Conservation (phyloP, 2,888 invertebrate genomes). For the Philhelius pedissequus region DNA sequence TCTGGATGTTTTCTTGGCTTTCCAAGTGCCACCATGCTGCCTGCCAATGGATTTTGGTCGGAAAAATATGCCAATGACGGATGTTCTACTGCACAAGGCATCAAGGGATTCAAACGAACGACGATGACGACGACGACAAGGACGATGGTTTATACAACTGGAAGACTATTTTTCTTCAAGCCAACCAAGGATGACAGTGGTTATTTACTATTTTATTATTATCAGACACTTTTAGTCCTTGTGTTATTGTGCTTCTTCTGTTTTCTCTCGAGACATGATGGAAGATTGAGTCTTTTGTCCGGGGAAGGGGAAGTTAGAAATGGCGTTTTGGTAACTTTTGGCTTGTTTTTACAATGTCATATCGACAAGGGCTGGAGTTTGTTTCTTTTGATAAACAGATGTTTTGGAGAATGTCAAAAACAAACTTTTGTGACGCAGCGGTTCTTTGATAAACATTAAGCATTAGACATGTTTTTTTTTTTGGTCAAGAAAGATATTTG, state of each 20-base stretch:
- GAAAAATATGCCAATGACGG: conserved; percentile 56
- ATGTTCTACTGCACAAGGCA: conserved; percentile 44
- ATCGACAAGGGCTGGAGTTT: neutral
- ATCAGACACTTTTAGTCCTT: conserved; percentile 13
- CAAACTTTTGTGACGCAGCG: too few species aligned
- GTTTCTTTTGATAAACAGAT: neutral
- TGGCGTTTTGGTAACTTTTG: conserved; percentile 27
- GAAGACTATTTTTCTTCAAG: conserved; percentile 38
- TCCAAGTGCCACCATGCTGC: conserved; percentile 17
- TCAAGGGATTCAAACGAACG: conserved; percentile 21
- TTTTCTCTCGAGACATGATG: neutral
- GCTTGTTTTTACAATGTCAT: neutral
- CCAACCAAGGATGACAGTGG: conserved; percentile 45
- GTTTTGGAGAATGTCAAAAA: neutral
- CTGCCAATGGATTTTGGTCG: conserved; percentile 39
- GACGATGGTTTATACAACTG: conserved; percentile 1
- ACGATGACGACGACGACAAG: neutral
- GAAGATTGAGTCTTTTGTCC: neutral
- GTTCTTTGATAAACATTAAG: too few species aligned
- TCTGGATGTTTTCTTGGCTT: neutral
- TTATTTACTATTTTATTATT: conserved; percentile 43
- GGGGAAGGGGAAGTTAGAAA: neutral
- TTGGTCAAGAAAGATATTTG: too few species aligned
- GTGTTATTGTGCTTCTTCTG: neutral
- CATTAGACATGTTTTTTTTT: too few species aligned